These are phyloP conservation scores for Molorchus minor DNA, from an alignment of 2,888 invertebrate genomes.

Conservation along the genomic window DNA sequence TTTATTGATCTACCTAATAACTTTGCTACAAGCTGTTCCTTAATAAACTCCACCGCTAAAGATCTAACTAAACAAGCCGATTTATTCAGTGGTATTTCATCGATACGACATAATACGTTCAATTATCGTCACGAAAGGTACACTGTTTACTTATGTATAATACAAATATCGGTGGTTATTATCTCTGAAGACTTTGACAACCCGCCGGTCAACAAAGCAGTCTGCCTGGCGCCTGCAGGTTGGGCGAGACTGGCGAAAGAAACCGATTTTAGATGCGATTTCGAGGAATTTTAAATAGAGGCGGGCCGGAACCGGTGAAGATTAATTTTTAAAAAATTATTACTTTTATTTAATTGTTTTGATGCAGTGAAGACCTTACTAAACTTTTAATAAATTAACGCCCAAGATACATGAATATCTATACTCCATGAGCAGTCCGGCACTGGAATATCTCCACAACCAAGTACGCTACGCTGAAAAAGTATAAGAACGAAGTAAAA, in stretches of 20 bases:
- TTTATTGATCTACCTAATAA: no score
- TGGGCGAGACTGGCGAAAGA: background rate
- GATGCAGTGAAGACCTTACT: no score
- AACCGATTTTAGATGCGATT: background rate
- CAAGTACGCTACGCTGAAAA: no score
- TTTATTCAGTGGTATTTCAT: slow-evolving; percentile 21
- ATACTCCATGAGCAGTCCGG: no score
- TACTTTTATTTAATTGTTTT: no score
- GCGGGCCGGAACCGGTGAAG: background rate
- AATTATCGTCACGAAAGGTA: slow-evolving; percentile 36
- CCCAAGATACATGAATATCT: no score
- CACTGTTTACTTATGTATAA: slow-evolving; percentile 36
- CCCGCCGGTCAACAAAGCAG: background rate
- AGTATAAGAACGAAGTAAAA: no score
- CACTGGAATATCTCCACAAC: no score
- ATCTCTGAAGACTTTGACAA: slow-evolving; percentile 5
- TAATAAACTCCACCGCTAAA: background rate
- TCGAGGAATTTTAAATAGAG: background rate
- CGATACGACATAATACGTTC: slow-evolving; percentile 33
- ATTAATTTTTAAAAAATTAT: no score
- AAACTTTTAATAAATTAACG: no score
- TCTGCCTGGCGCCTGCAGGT: slow-evolving; percentile 5
- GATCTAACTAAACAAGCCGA: background rate
- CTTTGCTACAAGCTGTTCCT: no score
- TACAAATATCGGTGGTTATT: slow-evolving; percentile 37